Evolutionary conservation across 1,140 invertebrate genomes (phyloP).

Genomic region (Zaprionus vittiger): DNA sequence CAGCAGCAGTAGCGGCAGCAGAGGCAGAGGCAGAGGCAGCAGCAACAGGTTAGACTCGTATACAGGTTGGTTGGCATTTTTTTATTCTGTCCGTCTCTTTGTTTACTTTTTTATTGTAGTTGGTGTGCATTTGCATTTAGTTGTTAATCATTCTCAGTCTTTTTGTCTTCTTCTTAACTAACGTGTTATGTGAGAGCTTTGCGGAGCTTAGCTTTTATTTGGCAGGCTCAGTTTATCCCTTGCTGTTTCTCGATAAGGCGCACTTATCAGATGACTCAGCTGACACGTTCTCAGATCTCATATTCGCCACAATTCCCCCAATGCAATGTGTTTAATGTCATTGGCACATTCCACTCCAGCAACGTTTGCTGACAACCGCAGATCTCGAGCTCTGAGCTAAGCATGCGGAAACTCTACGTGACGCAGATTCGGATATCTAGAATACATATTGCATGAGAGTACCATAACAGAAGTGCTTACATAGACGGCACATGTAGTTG

Average conservation of each 20-base stretch:
- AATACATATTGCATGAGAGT: background rate
- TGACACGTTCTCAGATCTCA: constrained; percentile 17
- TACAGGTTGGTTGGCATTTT: constrained; percentile 47
- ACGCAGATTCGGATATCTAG: constrained; percentile 9
- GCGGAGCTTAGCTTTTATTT: constrained; percentile 17
- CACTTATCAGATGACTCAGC: constrained; percentile 43
- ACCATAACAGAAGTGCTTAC: background rate
- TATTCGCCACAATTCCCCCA: background rate
- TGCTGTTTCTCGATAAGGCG: background rate
- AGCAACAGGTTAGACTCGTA: constrained; percentile 58
- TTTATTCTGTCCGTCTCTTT: constrained; percentile 53
- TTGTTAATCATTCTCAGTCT: constrained; percentile 29
- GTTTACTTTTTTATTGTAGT: constrained; percentile 36
- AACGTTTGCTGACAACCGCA: constrained; percentile 20
- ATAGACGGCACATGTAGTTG: background rate
- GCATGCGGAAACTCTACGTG: constrained; percentile 10
- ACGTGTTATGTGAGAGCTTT: background rate
- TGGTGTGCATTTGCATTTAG: constrained; percentile 48
- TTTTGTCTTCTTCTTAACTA: background rate
- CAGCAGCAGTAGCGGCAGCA: constrained; percentile 34
- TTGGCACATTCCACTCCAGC: constrained; percentile 20
- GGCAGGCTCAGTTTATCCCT: constrained; percentile 9
- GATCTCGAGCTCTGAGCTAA: constrained; percentile 8
- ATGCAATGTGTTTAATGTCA: background rate
- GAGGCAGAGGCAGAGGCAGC: constrained; percentile 28